Conservation (phyloP, 2,113 vertebrate genomes). For the Pontoporia blainvillei region DNA sequence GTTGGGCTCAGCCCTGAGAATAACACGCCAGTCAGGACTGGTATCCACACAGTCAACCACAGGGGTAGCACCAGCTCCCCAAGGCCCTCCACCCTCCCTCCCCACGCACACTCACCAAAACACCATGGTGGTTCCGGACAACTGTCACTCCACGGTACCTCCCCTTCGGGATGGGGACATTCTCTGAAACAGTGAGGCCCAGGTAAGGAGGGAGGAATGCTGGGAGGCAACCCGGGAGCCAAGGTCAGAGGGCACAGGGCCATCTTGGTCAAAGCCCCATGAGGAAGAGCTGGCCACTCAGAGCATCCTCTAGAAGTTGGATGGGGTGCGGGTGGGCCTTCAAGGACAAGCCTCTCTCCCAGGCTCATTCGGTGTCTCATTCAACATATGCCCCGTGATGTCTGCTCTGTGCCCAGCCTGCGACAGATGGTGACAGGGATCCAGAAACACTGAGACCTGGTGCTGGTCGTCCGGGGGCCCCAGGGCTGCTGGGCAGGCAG, state of each 20-base stretch:
- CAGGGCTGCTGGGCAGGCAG: not conserved
- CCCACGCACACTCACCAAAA: constrained; percentile 59
- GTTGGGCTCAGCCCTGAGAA: not conserved
- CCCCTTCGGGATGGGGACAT: not conserved
- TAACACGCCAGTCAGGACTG: not conserved
- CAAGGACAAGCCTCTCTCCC: not conserved
- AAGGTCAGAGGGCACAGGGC: not conserved
- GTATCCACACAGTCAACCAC: not conserved
- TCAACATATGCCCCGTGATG: not conserved
- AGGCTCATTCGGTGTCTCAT: not conserved
- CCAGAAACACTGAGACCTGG: not conserved
- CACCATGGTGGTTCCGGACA: constrained; percentile 19
- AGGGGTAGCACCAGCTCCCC: not conserved
- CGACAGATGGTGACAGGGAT: not conserved
- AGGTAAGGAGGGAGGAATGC: not conserved
- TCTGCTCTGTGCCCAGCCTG: not conserved
- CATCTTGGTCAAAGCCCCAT: not conserved
- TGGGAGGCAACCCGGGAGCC: not conserved
- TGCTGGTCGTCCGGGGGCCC: not conserved
- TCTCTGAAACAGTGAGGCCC: constrained; percentile 52
- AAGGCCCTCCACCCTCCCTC: fast-evolving
- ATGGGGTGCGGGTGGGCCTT: not conserved
- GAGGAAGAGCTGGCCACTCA: not conserved
- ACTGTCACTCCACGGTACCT: constrained; percentile 35
- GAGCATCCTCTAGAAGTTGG: not conserved